Evolutionary conservation across 2,888 invertebrate species (phyloP).

Genomic region (Drosophila conformis): DNA sequence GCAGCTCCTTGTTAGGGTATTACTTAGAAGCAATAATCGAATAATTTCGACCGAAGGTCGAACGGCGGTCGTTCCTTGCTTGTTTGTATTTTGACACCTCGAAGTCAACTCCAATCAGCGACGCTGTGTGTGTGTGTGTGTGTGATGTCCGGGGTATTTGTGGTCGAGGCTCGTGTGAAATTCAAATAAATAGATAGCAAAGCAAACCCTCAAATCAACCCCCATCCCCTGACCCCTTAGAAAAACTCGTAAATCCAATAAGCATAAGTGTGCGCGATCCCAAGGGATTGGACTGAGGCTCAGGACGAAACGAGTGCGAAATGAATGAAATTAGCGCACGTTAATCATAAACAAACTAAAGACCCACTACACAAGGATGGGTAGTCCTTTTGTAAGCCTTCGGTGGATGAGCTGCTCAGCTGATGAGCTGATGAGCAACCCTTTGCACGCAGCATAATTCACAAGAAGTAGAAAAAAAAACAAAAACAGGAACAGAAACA

Average conservation of each 20-base stretch:
- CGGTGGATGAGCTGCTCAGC: conserved; percentile 3
- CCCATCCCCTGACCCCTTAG: background rate
- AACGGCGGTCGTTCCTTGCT: conserved; percentile 36
- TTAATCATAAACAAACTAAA: conserved; percentile 79
- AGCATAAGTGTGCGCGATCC: conserved; percentile 70
- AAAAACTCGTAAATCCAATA: conserved; percentile 66
- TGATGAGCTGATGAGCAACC: conserved; percentile 50
- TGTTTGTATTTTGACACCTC: conserved; percentile 74
- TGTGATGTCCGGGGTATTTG: conserved; percentile 36
- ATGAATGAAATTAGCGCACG: conserved; percentile 80
- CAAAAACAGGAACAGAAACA: conserved; percentile 6
- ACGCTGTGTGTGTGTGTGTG: background rate
- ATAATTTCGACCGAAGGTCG: conserved; percentile 57
- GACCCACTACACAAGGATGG: conserved; percentile 5
- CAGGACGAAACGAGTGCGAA: conserved; percentile 58
- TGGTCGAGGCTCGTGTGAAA: conserved; percentile 65
- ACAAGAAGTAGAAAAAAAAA: conserved; percentile 11
- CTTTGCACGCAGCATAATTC: conserved; percentile 41
- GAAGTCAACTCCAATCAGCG: conserved; percentile 68
- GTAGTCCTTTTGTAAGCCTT: background rate
- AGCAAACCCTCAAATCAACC: conserved; percentile 21
- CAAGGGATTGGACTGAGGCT: conserved; percentile 42
- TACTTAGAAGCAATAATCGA: conserved; percentile 53
- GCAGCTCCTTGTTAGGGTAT: background rate
- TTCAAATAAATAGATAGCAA: conserved; percentile 49